Conservation (phyloP, 2,888 invertebrate species). For the Cactoblastis cactorum region DNA sequence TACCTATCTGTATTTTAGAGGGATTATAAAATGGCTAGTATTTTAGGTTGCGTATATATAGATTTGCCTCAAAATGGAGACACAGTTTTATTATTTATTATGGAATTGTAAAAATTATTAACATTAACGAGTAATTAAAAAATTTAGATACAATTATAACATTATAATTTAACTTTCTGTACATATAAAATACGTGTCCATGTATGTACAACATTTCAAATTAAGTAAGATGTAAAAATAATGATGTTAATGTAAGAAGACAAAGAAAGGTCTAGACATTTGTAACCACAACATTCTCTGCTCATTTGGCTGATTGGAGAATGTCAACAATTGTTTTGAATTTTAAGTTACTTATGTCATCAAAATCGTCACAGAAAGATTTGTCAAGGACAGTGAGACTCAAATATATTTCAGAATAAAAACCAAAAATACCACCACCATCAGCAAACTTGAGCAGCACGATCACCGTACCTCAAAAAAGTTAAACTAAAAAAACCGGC, state of each 20-base stretch:
- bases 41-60: too few relatives aligned
- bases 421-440: slow-evolving; percentile 26
- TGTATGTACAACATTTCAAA: background rate
- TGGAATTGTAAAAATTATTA: too few relatives aligned
- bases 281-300: background rate
- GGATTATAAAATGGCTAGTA: too few relatives aligned
- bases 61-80: too few relatives aligned
- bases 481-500: slow-evolving; percentile 44
- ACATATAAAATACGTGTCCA: background rate
- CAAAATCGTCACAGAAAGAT: too few relatives aligned
- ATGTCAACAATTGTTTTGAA: background rate
- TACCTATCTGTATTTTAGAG: too few relatives aligned
- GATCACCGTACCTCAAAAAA: slow-evolving; percentile 30
- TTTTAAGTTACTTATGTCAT: background rate
- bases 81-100: too few relatives aligned
- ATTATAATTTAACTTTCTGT: background rate
- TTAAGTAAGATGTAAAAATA: background rate
- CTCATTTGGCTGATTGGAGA: background rate
- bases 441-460: slow-evolving; percentile 24
- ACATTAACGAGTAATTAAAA: too few relatives aligned
- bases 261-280: background rate
- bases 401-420: background rate
- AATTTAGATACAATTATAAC: too few relatives aligned
- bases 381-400: too few relatives aligned
- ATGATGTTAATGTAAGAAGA: slow-evolving; percentile 1